Base-by-base conservation (phyloP, 2,888 invertebrate genomes). In the Melieria crassipennis region DNA sequence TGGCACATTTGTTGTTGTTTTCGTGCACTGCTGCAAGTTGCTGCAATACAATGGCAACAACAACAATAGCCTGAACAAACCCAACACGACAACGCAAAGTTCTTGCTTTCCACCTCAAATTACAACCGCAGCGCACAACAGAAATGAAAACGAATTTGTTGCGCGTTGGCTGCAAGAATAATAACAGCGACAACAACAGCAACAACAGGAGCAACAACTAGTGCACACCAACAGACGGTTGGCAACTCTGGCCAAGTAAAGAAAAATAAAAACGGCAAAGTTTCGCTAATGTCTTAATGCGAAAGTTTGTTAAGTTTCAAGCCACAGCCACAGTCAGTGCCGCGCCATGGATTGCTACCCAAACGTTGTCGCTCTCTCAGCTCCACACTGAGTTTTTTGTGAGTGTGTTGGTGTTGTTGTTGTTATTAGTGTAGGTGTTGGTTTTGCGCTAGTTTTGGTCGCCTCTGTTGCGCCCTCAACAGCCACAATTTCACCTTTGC, bases 241-340 rank as follows among this genome's bases (percentile, higher is more conserved):
- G 52, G 13, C 6, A 13, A 52, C 11, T 11, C 11, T 9, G 52
- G 10, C 5, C n/a, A 52, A 52, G 52, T 52, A 52, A 52, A 52
- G 13, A 11, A 5, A 7, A 30, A 52, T 16, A 55, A 73, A 52
- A 69, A 72, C 72, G 13, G 46, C 78, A 81, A 74, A 77, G 72
- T 80, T 79, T 72, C 81, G 76, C 82, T 80, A 80, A 80, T 80
- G 80, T 81, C 82, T 80, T 80, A 80, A 80, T 80, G 80, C 78
- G 79, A 80, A 80, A 80, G 80, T 80, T 80, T 80, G 82, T 80
- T 78, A 75, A 13, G 50, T 70, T 67, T 69, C 52, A 69, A 30
- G 70, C 69, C 60, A 60, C 58, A 30, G 70, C 69, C 60, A 60
- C 58, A 65, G 65, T 65, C 30, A 65, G 50, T 7, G 30, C 71